phyloP scores from a whole-genome alignment of 2,888 invertebrate genomes.

The Rambutsinella grinnellia region DNA sequence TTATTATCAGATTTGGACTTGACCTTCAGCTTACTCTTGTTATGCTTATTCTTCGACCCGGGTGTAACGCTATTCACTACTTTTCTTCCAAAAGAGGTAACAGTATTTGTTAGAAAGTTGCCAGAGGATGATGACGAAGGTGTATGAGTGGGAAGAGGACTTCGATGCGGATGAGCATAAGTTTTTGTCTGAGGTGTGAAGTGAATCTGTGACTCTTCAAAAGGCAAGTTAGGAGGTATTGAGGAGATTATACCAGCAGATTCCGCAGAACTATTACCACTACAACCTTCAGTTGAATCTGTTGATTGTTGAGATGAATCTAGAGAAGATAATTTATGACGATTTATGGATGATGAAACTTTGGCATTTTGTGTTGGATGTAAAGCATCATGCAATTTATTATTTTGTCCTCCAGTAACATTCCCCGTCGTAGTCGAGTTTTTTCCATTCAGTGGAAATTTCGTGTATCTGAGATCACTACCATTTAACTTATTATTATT shows the following conservation, averaged over 20 bases:
- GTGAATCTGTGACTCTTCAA: conserved; percentile 65
- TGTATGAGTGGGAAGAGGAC: conserved; percentile 45
- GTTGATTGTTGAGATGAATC: conserved; percentile 21
- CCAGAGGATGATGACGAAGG: conserved; percentile 31
- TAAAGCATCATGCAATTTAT: conserved; percentile 11
- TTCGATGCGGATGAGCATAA: conserved; percentile 62
- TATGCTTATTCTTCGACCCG: conserved; percentile 35
- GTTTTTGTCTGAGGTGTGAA: conserved; percentile 64
- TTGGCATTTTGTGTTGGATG: neutral
- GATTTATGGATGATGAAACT: neutral
- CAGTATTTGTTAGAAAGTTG: conserved; percentile 61
- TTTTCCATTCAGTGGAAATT: conserved; percentile 59
- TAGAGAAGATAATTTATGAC: conserved; percentile 41
- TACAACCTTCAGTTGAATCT: conserved; percentile 17
- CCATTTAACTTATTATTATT: conserved; percentile 23
- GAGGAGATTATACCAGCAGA: conserved; percentile 15
- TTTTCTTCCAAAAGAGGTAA: conserved; percentile 61
- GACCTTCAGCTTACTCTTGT: conserved; percentile 54
- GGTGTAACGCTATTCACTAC: conserved; percentile 56
- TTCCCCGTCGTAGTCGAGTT: neutral
- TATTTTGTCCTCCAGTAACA: conserved; percentile 9
- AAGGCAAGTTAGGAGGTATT: conserved; percentile 53
- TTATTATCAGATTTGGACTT: conserved; percentile 67
- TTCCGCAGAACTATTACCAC: neutral
- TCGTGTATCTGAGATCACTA: conserved; percentile 61